Base-by-base conservation (phyloP, 1,140 invertebrate species). In the Brachionus koreanus region DNA sequence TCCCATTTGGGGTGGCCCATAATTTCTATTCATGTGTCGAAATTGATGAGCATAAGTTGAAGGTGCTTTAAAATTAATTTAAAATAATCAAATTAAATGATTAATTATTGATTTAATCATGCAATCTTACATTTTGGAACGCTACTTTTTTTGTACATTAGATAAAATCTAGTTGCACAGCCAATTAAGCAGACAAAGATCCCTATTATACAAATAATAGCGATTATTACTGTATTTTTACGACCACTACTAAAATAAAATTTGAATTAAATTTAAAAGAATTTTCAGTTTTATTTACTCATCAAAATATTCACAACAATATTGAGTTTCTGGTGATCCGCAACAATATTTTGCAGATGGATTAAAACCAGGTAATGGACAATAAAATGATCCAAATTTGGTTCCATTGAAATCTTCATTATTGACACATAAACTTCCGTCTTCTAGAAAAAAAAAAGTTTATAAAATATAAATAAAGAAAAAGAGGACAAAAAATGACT, bases 371-470 rank as follows among this genome's bases (percentile, higher is more conserved):
- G 57, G 33, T 29, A 82, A 72, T 37, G 82, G 82, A 63, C 82
- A 82, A 52, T 39, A 33, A 39, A 82, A 82, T 23, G 25, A 16
- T 35, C 82, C 82, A 35, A 82, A 82, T 61, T 69, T 49, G 3
- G 82, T 82, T 7, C 82, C 82, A 75, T 82, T 82, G n/a, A 82
- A 72, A 63, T 82, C 57, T 43, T 52, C 65, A 75, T 82, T 72
- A 37, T 82, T 82, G 4, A 63, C 57, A 61, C 82, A 82, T 6
- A 49, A 13, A 49, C 19, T 37, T 49, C 82, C 82, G 5, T 9
- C 19, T 23, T 57, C 49, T 57, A n/a, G 13, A 49, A 49, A n/a
- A 49, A 49, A 13, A 12, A n/a, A 49, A 16, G 43, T 12, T 16
- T 49, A 35, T 35, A 67, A 33, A 5, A 13, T 39, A 10, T 29